Percentiles rank a stretch among this genome's conserved stretches.
These are phyloP conservation scores for Meteorus sp. DNA, from an alignment of 1,140 invertebrate species.

Conservation along the genomic window DNA sequence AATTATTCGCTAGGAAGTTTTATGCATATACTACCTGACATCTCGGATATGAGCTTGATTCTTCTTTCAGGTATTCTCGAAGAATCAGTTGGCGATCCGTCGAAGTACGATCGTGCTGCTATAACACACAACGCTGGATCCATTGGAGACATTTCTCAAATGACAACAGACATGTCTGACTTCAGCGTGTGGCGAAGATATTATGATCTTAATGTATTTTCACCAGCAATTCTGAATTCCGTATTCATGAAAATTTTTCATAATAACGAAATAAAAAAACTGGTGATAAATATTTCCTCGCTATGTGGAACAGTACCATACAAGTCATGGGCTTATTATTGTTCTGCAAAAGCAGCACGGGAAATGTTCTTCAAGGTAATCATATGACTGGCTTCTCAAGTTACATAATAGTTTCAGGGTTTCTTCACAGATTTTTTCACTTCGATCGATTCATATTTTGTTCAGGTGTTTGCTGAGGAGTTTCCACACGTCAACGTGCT, in stretches of 20 bases:
- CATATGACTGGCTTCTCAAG: not conserved
- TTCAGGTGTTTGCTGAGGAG: slow-evolving; percentile 76
- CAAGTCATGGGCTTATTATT: slow-evolving; percentile 78
- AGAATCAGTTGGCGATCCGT: slow-evolving; percentile 44
- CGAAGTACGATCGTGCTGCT: slow-evolving; percentile 68
- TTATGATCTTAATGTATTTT: slow-evolving; percentile 79
- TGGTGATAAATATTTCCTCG: slow-evolving; percentile 88
- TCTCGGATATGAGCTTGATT: not conserved
- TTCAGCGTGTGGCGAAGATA: slow-evolving; percentile 67
- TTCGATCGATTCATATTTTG: not conserved
- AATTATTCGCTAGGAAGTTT: not conserved
- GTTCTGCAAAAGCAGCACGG: slow-evolving; percentile 85
- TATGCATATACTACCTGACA: not conserved
- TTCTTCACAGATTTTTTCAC: not conserved
- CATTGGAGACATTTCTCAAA: slow-evolving; percentile 73
- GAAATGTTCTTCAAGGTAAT: slow-evolving; percentile 86
- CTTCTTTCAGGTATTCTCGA: slow-evolving; percentile 51
- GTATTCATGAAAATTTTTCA: slow-evolving; percentile 70
- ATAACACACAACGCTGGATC: slow-evolving; percentile 91
- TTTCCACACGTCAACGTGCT: slow-evolving; percentile 75
- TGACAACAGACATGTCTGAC: slow-evolving; percentile 64
- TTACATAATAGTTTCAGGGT: slow-evolving; percentile 8
- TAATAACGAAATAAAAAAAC: slow-evolving; percentile 52
- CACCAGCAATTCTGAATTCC: slow-evolving; percentile 75
- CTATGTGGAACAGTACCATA: slow-evolving; percentile 77